Conservation (phyloP, 2,113 vertebrate genomes). For the Chiloscyllium plagiosum region DNA sequence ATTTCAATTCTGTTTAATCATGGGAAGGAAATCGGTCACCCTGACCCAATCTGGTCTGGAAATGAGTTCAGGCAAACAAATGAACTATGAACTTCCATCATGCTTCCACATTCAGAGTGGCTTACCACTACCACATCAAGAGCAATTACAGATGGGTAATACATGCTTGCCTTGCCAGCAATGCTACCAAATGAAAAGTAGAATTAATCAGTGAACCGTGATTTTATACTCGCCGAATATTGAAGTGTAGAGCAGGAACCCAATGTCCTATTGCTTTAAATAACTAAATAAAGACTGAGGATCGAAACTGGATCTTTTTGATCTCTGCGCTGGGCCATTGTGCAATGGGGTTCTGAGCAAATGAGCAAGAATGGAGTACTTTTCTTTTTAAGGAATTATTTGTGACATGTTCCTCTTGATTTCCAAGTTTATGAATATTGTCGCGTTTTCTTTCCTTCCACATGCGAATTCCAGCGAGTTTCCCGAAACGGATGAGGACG, state of each 20-base stretch:
- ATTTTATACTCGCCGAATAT: not conserved
- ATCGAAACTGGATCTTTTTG: not conserved
- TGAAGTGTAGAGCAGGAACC: not conserved
- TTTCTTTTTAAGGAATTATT: not conserved
- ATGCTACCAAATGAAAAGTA: not conserved
- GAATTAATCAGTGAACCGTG: not conserved
- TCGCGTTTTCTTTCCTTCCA: no score
- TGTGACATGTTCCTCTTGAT: not conserved
- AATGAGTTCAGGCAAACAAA: no score
- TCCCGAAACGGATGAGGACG: slow-evolving; percentile 41
- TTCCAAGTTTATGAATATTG: not conserved
- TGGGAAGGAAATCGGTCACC: not conserved
- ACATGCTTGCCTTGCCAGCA: not conserved
- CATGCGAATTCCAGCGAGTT: slow-evolving; percentile 41
- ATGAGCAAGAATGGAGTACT: not conserved
- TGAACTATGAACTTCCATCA: not conserved
- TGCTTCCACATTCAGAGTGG: not conserved
- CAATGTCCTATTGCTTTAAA: not conserved
- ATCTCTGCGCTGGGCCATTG: not conserved
- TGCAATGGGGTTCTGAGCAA: not conserved
- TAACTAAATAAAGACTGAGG: not conserved
- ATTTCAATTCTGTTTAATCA: not conserved
- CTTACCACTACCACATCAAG: no score
- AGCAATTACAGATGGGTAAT: not conserved
- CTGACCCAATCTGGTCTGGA: not conserved